These are phyloP conservation scores for Steatocranus sp. DNA, from an alignment of 2,797 vertebrate genomes.

Conservation along the genomic window DNA sequence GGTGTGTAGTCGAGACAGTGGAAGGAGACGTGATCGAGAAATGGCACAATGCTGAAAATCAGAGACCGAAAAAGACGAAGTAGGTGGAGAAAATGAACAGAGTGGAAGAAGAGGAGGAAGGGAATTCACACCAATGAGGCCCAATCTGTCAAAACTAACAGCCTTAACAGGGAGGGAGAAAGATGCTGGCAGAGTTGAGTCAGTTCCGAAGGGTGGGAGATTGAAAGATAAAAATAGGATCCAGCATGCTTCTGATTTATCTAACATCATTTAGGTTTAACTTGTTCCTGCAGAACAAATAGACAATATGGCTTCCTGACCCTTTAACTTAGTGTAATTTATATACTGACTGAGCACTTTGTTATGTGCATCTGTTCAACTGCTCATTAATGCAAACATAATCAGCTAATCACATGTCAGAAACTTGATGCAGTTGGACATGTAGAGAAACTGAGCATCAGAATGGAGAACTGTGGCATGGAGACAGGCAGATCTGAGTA, in stretches of 20 bases:
- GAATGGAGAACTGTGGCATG: neutral
- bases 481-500: neutral
- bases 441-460: neutral
- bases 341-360: neutral
- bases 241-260: neutral
- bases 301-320: neutral
- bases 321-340: neutral
- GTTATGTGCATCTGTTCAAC: neutral
- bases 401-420: neutral
- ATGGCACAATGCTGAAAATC: neutral
- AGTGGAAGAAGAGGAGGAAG: neutral
- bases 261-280: neutral
- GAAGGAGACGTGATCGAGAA: neutral
- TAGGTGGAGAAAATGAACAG: neutral
- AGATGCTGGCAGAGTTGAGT: neutral
- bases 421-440: neutral
- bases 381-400: neutral
- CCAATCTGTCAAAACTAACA: neutral
- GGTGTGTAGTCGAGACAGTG: neutral
- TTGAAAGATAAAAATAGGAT: slow-evolving; percentile 6
- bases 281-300: neutral
- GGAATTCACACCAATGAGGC: neutral
- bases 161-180: neutral
- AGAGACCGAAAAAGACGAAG: neutral
- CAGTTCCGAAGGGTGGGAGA: neutral